Conservation (phyloP, 1,140 invertebrate genomes). For the Drosophila bocki region DNA sequence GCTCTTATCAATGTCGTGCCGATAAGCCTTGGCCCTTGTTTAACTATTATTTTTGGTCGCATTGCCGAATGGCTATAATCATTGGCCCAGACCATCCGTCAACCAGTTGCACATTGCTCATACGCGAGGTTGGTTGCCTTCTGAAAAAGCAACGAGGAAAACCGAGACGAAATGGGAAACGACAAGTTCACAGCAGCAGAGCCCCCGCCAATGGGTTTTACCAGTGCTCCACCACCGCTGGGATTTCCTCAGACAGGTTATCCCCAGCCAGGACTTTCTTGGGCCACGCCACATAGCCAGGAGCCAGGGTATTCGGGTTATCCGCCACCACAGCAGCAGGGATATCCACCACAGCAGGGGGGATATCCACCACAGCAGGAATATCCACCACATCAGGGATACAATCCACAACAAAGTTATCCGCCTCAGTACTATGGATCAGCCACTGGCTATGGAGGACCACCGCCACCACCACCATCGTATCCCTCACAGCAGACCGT, state of each 20-base stretch:
- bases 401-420: constrained; percentile 6
- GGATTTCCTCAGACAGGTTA: constrained; percentile 29
- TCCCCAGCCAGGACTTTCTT: constrained; percentile 6
- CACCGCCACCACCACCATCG: constrained; percentile 9
- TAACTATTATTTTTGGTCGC: constrained; percentile 12
- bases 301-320: constrained; percentile 11
- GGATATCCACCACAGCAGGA: background rate
- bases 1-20: constrained; percentile 20
- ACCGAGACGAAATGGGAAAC: constrained; percentile 1
- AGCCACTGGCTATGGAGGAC: constrained; percentile 18
- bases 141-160: background rate
- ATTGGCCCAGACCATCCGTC: constrained; percentile 4
- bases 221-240: constrained; percentile 10
- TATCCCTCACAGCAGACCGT: constrained; percentile 7
- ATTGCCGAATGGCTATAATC: constrained; percentile 18
- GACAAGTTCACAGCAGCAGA: constrained; percentile 1
- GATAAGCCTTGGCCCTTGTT: constrained; percentile 12
- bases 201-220: constrained; percentile 15
- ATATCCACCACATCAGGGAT: constrained; percentile 16
- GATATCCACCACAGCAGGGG: background rate
- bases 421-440: constrained; percentile 39
- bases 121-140: background rate
- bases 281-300: constrained; percentile 5
- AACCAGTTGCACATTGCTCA: constrained; percentile 15
- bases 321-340: background rate